Base-by-base conservation (phyloP, 2,797 vertebrate genomes). In the Notoglanidium macrostoma region DNA sequence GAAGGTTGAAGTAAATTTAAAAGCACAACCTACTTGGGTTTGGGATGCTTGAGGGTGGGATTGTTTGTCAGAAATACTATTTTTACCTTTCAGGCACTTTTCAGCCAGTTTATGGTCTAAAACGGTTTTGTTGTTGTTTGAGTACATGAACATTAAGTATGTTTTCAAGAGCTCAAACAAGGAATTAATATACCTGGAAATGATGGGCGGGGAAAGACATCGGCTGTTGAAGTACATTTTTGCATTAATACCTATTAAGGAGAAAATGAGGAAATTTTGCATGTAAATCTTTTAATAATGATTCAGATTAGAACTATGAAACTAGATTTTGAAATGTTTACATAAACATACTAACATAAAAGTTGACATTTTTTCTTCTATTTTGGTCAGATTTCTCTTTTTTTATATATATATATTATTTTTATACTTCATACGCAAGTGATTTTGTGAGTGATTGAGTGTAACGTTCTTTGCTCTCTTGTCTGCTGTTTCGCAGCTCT, bases 401-500 rank as follows among this genome's bases (percentile, higher is more conserved):
- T 67, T 32, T 32, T 29, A 5, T 29, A 32, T n/a, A n/a, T n/a
- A n/a, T n/a, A 35, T 35, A 35, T 67, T 15, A 17, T 32, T 0
- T 17, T 7, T 35, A 2, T 6, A 15, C n/a, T 67, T 67, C 11
- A 5, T 29, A 5, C 2, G 63, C 8, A 29, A n/a, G 26, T 68
- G 1, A 1, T 23, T 65, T 10, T n/a, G 51, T 32, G 17, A 32
- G 74, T 55, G 49, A 17, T 17, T 78, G 74, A 73, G 54, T 72
- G n/a, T 23, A 65, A 29, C 40, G 35, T 21, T 10, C 4, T 17
- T 86, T 11, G 29, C 35, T 46, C 81, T 83, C 3, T n/a, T 81
- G n/a, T 88, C 65, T 87, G 35, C 87, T 55, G 14, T 77, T 73
- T 72, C 96, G 89, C 95, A 99, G 98, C 96, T 89, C 94, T 99